phyloP scores from a whole-genome alignment of 23 tunicate species.

The Corella eumyota region DNA sequence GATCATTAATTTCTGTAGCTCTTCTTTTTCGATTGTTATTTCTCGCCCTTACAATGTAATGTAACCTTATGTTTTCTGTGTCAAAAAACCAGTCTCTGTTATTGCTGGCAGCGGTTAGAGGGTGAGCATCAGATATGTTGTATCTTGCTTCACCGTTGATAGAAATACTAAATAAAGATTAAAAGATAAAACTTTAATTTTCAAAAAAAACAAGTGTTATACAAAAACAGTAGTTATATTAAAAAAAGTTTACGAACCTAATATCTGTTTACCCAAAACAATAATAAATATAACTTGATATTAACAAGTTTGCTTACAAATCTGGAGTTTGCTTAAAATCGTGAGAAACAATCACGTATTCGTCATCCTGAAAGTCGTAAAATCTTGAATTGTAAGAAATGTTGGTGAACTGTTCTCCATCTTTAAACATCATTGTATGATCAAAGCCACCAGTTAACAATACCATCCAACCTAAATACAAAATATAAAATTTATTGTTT shows the following conservation, averaged over 20 bases:
- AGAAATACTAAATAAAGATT: background rate
- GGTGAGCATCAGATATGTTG: background rate
- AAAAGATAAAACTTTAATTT: too few relatives aligned
- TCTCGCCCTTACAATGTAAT: background rate
- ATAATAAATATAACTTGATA: too few relatives aligned
- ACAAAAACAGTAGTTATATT: too few relatives aligned
- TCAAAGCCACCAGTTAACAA: slow-evolving; percentile 26
- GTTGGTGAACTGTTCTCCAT: slow-evolving; percentile 61
- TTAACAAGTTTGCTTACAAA: slow-evolving; percentile 38
- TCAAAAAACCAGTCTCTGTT: slow-evolving; percentile 19
- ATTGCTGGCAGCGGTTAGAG: background rate
- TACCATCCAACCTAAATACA: slow-evolving; percentile 69
- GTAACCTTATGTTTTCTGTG: background rate
- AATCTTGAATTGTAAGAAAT: slow-evolving; percentile 52
- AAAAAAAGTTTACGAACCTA: too few relatives aligned
- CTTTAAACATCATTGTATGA: slow-evolving; percentile 20
- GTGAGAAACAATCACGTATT: slow-evolving; percentile 43
- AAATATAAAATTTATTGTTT: too few relatives aligned
- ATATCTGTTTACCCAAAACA: too few relatives aligned
- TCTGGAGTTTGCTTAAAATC: slow-evolving; percentile 31
- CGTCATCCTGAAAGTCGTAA: slow-evolving; percentile 33
- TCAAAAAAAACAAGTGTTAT: too few relatives aligned
- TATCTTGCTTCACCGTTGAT: slow-evolving; percentile 7
- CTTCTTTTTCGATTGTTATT: background rate
- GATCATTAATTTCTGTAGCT: background rate